phyloP scores from a whole-genome alignment of 2,113 vertebrate species.

The Ptyas mucosa region DNA sequence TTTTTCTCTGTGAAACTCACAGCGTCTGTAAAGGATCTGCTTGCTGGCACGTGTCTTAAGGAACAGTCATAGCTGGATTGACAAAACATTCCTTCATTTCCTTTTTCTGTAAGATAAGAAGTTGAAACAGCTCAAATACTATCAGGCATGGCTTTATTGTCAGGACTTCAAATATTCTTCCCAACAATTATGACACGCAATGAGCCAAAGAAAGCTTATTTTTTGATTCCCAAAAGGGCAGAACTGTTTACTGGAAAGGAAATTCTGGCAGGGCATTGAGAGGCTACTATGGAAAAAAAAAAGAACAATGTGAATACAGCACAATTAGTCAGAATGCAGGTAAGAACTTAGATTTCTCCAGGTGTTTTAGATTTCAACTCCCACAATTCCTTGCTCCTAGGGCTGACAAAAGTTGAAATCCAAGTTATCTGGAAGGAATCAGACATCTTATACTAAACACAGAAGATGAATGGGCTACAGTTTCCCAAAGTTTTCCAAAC shows the following conservation, averaged over 20 bases:
- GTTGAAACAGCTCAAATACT: constrained; percentile 38
- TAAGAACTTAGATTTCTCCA: background rate
- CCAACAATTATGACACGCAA: background rate
- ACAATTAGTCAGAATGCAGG: background rate
- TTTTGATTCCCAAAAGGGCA: background rate
- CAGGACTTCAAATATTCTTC: background rate
- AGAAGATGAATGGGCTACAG: background rate
- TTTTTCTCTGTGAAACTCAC: constrained; percentile 7
- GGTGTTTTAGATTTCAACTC: background rate
- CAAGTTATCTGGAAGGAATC: background rate
- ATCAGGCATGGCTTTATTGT: background rate
- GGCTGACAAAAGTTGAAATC: background rate
- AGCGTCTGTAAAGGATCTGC: constrained; percentile 28
- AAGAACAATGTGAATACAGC: background rate
- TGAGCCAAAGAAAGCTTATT: background rate
- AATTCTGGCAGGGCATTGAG: background rate
- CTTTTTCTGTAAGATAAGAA: constrained; percentile 43
- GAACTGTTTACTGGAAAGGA: background rate
- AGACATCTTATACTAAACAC: background rate
- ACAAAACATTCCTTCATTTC: constrained; percentile 35
- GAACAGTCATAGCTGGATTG: constrained; percentile 17
- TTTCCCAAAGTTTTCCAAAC: background rate
- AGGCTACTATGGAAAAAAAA: background rate
- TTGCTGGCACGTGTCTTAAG: constrained; percentile 31
- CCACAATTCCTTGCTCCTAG: background rate